phyloP scores from a whole-genome alignment of 2,888 invertebrate genomes.

The Tortrix viridana region DNA sequence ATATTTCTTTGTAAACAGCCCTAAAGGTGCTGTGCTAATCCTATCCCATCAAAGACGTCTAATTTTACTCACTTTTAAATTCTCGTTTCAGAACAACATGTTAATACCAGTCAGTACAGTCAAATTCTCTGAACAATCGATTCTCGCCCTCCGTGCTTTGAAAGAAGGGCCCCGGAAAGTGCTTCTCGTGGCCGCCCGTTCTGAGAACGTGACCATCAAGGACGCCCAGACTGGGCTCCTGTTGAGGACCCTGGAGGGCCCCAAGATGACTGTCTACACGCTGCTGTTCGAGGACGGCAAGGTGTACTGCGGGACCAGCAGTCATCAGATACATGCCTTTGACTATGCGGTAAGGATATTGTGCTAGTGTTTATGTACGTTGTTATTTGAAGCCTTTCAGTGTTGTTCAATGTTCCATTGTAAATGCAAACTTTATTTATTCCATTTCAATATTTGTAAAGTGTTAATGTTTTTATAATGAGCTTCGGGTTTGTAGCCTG shows the following conservation, averaged over 20 bases:
- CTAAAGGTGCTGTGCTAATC: too few species aligned
- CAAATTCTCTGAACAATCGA: conserved; percentile 86
- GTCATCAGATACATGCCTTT: conserved; percentile 88
- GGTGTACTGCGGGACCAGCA: conserved; percentile 91
- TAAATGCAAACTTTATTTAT: too few species aligned
- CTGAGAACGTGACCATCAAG: conserved; percentile 87
- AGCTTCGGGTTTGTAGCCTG: too few species aligned
- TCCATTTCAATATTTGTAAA: too few species aligned
- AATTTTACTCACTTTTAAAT: not conserved
- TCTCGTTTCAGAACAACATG: conserved; percentile 80
- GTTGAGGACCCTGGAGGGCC: conserved; percentile 85
- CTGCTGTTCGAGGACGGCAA: conserved; percentile 87
- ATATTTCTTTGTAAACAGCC: too few species aligned
- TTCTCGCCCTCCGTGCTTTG: conserved; percentile 88
- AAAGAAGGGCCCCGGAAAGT: conserved; percentile 89
- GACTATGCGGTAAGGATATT: conserved; percentile 90
- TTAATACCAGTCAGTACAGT: conserved; percentile 80
- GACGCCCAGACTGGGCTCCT: conserved; percentile 89
- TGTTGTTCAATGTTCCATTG: too few species aligned
- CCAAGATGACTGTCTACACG: conserved; percentile 87
- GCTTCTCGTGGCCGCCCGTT: conserved; percentile 88
- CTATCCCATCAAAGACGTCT: too few species aligned
- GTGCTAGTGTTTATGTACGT: too few species aligned
- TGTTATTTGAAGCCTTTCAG: too few species aligned
- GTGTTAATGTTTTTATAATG: too few species aligned